A percentile compares a stretch with the other conserved stretches of the same genome.
Evolutionary conservation across 2,113 vertebrate genomes (phyloP).

Genomic region (Trichechus manatus): DNA sequence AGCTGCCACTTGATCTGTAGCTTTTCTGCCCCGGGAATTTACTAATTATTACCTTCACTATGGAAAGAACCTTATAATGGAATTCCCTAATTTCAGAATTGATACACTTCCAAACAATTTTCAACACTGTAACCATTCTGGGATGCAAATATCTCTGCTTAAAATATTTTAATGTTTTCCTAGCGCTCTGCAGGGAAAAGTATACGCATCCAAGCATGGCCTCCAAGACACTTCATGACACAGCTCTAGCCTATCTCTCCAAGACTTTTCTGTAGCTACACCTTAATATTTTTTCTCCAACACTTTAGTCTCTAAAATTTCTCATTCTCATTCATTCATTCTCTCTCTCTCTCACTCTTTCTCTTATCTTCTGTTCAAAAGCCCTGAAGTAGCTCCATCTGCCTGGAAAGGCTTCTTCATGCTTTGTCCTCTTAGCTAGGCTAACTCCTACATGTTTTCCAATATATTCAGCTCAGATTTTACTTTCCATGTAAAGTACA

Average conservation of each 20-base stretch:
- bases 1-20: background rate
- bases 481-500: background rate
- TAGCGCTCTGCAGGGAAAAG: background rate
- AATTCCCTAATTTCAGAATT: background rate
- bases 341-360: no score
- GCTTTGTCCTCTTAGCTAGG: fast-evolving
- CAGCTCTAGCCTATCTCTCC: background rate
- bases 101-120: background rate
- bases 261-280: background rate
- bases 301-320: background rate
- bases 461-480: background rate
- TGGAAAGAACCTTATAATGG: background rate
- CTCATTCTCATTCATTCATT: background rate
- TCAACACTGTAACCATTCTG: background rate
- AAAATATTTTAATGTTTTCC: background rate
- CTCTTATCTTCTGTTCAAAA: background rate
- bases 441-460: background rate
- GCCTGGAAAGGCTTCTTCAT: background rate
- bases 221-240: background rate
- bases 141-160: background rate
- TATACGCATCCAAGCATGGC: background rate
- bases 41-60: background rate
- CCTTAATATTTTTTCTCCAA: background rate
- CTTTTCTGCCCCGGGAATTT: background rate
- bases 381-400: background rate